Evolutionary conservation across 2,797 vertebrate genomes (phyloP).

Genomic region (Rousettus madagascariensis): DNA sequence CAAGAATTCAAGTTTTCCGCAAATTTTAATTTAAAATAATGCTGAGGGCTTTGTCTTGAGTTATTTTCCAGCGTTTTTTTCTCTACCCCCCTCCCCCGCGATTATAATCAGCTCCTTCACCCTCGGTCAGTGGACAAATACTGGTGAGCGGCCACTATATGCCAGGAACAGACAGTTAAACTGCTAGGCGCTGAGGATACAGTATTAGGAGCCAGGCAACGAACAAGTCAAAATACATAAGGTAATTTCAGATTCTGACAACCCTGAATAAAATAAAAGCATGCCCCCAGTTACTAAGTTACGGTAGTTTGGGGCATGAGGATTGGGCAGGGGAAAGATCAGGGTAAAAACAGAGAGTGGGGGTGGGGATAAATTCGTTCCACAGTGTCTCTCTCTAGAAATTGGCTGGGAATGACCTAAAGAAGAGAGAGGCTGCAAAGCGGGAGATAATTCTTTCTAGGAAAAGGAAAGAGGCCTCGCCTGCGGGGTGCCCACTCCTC

Average conservation of each 20-base stretch:
- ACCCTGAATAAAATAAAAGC: conserved; percentile 23
- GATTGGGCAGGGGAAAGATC: not conserved
- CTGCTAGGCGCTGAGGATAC: not conserved
- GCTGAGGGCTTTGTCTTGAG: not conserved
- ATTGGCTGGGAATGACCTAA: conserved; percentile 38
- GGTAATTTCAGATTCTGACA: not conserved
- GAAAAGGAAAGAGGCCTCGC: conserved; percentile 58
- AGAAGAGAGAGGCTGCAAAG: conserved; percentile 47
- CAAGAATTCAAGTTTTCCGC: not conserved
- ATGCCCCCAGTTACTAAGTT: not conserved
- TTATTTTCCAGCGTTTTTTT: not conserved
- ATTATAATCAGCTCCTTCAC: not conserved
- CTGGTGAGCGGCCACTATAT: conserved; percentile 48
- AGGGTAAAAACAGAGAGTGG: not conserved
- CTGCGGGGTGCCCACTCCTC: not conserved
- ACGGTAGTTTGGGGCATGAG: not conserved
- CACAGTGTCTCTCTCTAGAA: not conserved
- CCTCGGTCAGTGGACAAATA: not conserved
- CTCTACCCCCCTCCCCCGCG: too few species aligned
- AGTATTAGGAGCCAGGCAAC: not conserved
- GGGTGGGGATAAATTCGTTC: not conserved
- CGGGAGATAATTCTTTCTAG: conserved; percentile 73
- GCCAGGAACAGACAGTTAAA: not conserved
- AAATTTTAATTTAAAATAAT: conserved; percentile 47
- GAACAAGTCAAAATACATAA: not conserved